Base-by-base conservation (phyloP, 2,797 vertebrate species). In the Dermochelys coriacea region DNA sequence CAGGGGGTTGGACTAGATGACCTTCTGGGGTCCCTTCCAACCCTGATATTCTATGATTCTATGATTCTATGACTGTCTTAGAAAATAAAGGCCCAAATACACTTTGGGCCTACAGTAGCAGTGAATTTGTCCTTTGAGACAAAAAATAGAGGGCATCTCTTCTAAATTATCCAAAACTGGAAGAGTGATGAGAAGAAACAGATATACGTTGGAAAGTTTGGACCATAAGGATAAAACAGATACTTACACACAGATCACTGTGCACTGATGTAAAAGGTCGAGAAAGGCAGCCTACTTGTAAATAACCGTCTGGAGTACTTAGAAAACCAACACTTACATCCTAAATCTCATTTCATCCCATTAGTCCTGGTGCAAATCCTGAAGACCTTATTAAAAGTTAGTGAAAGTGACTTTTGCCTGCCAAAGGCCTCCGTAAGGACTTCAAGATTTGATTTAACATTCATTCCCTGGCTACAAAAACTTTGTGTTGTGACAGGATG, bases 351-450 rank as follows among this genome's bases (percentile, higher is more conserved):
- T 59, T 50, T 29, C 29, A 64, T 11, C 41, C 18, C 50, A 34
- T 87, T 83, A 81, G 47, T 29, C 3, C 14, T 47, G 45, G 78
- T 3, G 12, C 49, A 16, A 94, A 87, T 75, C 81, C n/a, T 47
- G 55, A 50, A 84, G 74, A 78, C 6, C 88, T 80, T 80, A 82
- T 80, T 89, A 27, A 68, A 57, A 86, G 82, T 75, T 34, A 93
- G 86, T 1, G 50, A 49, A 47, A n/a, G 18, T 84, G 82, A 45
- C 31, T 8, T 50, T 77, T 82, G 37, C 3, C 37, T 47, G 19
- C 45, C 68, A 51, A 91, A 89, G 52, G 83, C 11, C 23, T 93
- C 71, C 52, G 57, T 19, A 75, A 52, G 29, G 90, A 92, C 41
- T 52, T 49, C 61, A 68, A 68, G 34, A 68, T 68, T 68, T 68